Base-by-base conservation (phyloP, 2,888 invertebrate genomes). In the Gastracanthus pulcherrimus region DNA sequence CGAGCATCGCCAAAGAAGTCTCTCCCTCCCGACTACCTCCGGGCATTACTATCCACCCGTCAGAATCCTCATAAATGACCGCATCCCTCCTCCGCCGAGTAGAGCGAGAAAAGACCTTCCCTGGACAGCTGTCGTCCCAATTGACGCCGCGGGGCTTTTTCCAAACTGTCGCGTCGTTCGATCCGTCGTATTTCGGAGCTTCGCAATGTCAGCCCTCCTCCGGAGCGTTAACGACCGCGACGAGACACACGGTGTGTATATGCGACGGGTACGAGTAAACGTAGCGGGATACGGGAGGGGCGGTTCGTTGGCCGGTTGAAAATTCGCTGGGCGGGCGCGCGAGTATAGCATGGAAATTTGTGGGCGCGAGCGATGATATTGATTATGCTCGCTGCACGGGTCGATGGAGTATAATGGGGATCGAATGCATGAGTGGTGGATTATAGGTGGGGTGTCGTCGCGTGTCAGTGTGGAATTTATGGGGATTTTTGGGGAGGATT, bases 61-160 rank as follows among this genome's bases (percentile, higher is more conserved):
- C 26, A 26, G 16, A 66, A 60, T 60, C 31, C 60, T 31, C 16
- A n/a, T 60, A 31, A 60, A 60, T 16, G 16, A 13, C 29, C 29
- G 4, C 29, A 60, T 55, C 34, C n/a, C 60, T 6, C 6, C n/a
- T n/a, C 13, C 11, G 29, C 31, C 60, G 7, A 11, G 13, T 38
- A 38, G 6, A 7, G 45, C 38, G 13, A 45, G 19, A 74, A 62
- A 16, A n/a, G n/a, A 26, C 36, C 26, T 26, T 19, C 2, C 48
- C 9, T 3, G 41, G 60, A 69, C 76, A 60, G 67, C 67, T 69
- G 60, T 67, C 60, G 31, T 29, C 34, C 34, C 13, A 69, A 69
- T 69, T 16, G 74, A 48, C 74, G 26, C 1, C 23, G n/a, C n/a
- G 0, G 31, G n/a, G 31, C 23, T 45, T 69, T 58, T 69, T 60